A percentile compares a stretch with the other conserved stretches of the same genome.
Conservation (phyloP, 2,797 vertebrate species). For the Remorina albescens region DNA sequence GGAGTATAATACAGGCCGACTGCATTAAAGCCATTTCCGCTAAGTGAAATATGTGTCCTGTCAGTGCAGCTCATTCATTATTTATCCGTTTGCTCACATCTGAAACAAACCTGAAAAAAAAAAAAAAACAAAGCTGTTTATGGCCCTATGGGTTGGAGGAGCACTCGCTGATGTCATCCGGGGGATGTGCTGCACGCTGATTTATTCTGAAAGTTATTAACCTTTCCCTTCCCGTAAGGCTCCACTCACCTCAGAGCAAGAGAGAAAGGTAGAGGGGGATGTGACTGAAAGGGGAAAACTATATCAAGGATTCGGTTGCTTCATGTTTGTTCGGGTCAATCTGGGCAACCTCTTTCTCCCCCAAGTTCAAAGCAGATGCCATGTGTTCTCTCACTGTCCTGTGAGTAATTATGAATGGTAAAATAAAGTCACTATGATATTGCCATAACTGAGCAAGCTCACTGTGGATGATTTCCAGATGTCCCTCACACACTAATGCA, state of each 20-base stretch:
- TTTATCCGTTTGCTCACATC: conserved; percentile 85
- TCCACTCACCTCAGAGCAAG: conserved; percentile 63
- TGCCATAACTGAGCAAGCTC: conserved; percentile 79
- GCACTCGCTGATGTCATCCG: conserved; percentile 80
- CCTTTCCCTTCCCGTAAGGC: conserved; percentile 73
- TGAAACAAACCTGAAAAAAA: conserved; percentile 77
- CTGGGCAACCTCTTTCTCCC: conserved; percentile 60
- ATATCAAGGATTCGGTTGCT: conserved; percentile 69
- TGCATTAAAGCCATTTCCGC: conserved; percentile 82
- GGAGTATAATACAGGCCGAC: conserved; percentile 78
- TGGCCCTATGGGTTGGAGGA: conserved; percentile 71
- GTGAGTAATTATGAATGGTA: conserved; percentile 86
- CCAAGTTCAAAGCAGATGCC: conserved; percentile 79
- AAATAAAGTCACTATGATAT: conserved; percentile 83
- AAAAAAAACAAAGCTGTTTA: conserved; percentile 79
- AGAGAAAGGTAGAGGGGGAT: conserved; percentile 17
- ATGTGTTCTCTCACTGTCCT: conserved; percentile 80
- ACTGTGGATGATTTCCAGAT: conserved; percentile 84
- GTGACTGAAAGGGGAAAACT: conserved; percentile 46
- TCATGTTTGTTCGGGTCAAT: conserved; percentile 65
- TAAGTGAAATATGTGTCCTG: conserved; percentile 84
- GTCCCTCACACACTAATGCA: conserved; percentile 80
- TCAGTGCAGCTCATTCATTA: conserved; percentile 84
- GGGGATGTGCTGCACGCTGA: conserved; percentile 71
- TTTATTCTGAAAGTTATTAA: conserved; percentile 84